Evolutionary conservation across 2,113 vertebrate genomes (phyloP), one percentile per base, ranked within the genome.

Genomic region (Ameiurus melas): DNA sequence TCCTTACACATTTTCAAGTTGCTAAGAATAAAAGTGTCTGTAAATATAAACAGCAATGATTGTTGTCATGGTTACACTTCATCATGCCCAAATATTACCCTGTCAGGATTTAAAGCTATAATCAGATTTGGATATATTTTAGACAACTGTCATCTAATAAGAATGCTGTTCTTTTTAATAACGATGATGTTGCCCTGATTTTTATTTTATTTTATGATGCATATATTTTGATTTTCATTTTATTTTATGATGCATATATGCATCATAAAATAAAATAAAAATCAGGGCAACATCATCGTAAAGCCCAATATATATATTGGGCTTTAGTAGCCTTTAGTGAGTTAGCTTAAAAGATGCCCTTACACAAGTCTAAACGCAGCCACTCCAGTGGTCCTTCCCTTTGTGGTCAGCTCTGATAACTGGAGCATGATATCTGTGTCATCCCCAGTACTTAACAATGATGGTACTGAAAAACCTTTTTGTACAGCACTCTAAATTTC

Each of bases 381-480:
- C 36, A 57, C 33, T 60, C 55, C 20, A 82, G 55, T 82, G 51
- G 57, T 62, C 80, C 19, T 92, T 91, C 90, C 90, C 90, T 94
- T 92, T 90, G 92, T 91, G 93, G 93, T 94, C 92, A 90, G 66
- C 43, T 1, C 62, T 94, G 92, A 90, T 94, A 94, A 95, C 93
- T 94, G 92, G 94, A 95, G 94, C 93, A 66, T 95, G 92, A 81
- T 86, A 92, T 94, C 91, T 93, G 87, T 91, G 90, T 90, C 87
- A 58, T 86, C 89, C 89, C 83, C 85, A 85, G 91, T 93, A 92
- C 91, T 94, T 92, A 94, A 94, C 93, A 94, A 94, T 91, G 89
- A 91, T 91, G 91, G 87, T 85, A 90, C 91, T 89, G 91, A 92
- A 94, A 91, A 94, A 91, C 85, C 92, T 93, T 94, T 95, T 95